Conservation (phyloP, 2,888 invertebrate species). For the Cosmia pyralina region DNA sequence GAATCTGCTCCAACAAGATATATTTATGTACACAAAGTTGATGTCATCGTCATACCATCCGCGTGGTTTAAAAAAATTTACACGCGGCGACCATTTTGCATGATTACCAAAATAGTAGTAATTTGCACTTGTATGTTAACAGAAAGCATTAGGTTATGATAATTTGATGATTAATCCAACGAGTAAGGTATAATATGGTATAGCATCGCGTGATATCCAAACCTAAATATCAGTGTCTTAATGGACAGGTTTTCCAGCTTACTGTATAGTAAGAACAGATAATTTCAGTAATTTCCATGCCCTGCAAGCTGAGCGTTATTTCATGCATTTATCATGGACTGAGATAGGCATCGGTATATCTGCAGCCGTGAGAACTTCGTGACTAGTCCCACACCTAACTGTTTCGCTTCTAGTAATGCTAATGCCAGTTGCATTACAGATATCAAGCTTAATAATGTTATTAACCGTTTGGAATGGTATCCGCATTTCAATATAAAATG, state of each 20-base stretch:
- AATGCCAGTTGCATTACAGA: conserved; percentile 61
- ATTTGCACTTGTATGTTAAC: conserved; percentile 60
- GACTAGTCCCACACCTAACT: conserved; percentile 74
- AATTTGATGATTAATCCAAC: conserved; percentile 39
- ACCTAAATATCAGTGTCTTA: conserved; percentile 31
- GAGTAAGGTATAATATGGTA: conserved; percentile 1
- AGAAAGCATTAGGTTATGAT: conserved; percentile 49
- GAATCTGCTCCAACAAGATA: conserved; percentile 61
- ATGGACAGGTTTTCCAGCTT: conserved; percentile 29
- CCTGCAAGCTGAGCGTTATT: conserved; percentile 64
- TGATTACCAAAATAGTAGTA: conserved; percentile 48
- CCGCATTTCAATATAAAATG: conserved; percentile 32
- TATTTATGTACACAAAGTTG: conserved; percentile 58
- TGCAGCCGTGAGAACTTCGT: conserved; percentile 86
- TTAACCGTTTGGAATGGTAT: conserved; percentile 41
- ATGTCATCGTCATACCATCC: conserved; percentile 59
- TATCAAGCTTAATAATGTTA: conserved; percentile 55
- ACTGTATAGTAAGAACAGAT: conserved; percentile 45
- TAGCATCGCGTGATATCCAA: conserved; percentile 29
- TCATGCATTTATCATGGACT: conserved; percentile 81
- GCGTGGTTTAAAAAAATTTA: conserved; percentile 32
- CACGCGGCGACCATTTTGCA: conserved; percentile 37
- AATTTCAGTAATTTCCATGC: conserved; percentile 53
- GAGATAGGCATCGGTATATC: conserved; percentile 83
- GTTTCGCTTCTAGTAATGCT: conserved; percentile 68